Base-by-base conservation (phyloP, 2,113 vertebrate genomes). In the Cyprinus carpio region DNA sequence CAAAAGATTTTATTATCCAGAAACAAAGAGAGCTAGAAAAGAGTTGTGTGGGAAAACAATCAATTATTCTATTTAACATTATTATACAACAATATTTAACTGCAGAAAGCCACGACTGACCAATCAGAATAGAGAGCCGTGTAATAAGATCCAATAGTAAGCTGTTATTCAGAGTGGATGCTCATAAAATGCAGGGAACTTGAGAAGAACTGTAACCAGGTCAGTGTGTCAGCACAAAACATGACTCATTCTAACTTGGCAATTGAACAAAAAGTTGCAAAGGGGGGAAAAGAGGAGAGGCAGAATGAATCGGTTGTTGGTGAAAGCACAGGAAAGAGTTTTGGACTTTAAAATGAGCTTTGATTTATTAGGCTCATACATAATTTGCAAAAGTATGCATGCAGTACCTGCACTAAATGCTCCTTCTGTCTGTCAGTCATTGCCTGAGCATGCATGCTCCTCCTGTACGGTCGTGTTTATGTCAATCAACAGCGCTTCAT, bases 381-480 rank as follows among this genome's bases (percentile, higher is more conserved):
- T 72, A 62, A 79, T 62, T 79, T 62, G 34, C 51, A 76, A 0
- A 76, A 31, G 49, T 7, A 54, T 76, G 75, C 51, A n/a, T 78
- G 75, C 75, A 78, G 29, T 58, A 13, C 29, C 12, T 58, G 29
- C 11, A 46, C 13, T 64, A 80, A 64, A 43, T 43, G 58, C 37
- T 40, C 12, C 9, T 2, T 79, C 56, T 80, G 20, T 60, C 69
- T 72, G 34, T 76, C 75, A 34, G 46, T 79, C 88, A 87, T 88
- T 91, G 91, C 90, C 89, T 87, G 88, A 89, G 86, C 89, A 85
- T 92, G 84, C 91, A 91, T 92, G 90, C 90, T 23, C 37, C 37
- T 64, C 58, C 13, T 43, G 54, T 64, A 80, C 27, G 56, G 79
- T 87, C 82, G 49, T 82, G 46, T 85, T 78, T n/a, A 4, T 78